phyloP scores from a whole-genome alignment of 2,113 vertebrate genomes.

The Boulengeromyrus knoepffleri region DNA sequence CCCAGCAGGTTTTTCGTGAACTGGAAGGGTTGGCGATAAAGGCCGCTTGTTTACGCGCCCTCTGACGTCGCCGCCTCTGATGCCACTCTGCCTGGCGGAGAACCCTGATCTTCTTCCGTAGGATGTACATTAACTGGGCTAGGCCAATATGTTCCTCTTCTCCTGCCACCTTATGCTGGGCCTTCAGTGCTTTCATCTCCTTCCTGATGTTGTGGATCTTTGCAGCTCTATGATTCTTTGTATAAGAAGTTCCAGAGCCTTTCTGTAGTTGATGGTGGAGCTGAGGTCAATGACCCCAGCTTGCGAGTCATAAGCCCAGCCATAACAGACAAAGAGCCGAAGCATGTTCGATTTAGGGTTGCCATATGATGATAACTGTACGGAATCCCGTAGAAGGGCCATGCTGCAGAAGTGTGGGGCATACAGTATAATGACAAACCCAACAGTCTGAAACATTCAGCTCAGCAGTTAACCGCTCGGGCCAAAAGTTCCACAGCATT shows the following conservation, averaged over 20 bases:
- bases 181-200: background rate
- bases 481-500: no score
- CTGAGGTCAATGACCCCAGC: no score
- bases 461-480: no score
- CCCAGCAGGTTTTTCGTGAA: slow-evolving; percentile 20
- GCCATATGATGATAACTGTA: no score
- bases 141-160: background rate
- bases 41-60: background rate
- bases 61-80: background rate
- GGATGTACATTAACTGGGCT: background rate
- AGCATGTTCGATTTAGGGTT: no score
- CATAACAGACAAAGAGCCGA: no score
- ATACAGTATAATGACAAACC: no score
- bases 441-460: no score
- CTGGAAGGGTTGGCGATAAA: slow-evolving; percentile 24
- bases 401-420: no score
- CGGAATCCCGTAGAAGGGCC: no score
- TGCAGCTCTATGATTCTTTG: background rate
- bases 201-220: background rate
- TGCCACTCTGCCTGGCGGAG: slow-evolving; percentile 7
- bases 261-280: background rate
- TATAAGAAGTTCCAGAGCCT: background rate
- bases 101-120: background rate
- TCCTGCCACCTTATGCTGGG: background rate
- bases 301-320: no score